These are phyloP conservation scores for Osedax fenrisi DNA, from an alignment of 2,888 invertebrate species.

Conservation along the genomic window DNA sequence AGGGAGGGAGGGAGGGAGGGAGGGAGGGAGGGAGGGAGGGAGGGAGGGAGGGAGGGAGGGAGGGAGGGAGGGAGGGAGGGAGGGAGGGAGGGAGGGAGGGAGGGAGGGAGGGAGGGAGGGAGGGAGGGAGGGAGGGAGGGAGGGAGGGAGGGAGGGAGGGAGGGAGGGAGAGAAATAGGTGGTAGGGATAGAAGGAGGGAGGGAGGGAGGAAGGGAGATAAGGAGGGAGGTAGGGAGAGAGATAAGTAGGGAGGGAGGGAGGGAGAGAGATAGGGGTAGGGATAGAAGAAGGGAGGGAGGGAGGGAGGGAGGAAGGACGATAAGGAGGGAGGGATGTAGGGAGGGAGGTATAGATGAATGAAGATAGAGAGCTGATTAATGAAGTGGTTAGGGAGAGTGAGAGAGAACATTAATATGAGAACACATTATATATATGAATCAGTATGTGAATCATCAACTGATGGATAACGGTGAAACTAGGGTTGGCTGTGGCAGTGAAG, in stretches of 20 bases:
- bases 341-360: neutral
- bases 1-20: neutral
- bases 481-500: too few species aligned
- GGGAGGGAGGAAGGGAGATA: neutral
- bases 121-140: neutral
- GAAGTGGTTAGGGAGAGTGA: neutral
- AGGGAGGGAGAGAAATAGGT: neutral
- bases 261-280: neutral
- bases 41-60: neutral
- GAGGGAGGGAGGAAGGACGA: neutral
- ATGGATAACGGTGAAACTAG: too few species aligned
- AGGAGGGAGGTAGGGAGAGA: neutral
- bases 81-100: neutral
- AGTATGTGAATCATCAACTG: too few species aligned
- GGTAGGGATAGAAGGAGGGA: neutral
- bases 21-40: neutral
- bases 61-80: neutral
- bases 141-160: neutral
- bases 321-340: neutral
- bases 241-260: neutral
- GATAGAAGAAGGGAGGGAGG: neutral
- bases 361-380: neutral
- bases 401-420: too few species aligned
- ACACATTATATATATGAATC: too few species aligned
- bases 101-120: neutral